Conservation (phyloP, 2,888 invertebrate species). For the Trachelus stipa region DNA sequence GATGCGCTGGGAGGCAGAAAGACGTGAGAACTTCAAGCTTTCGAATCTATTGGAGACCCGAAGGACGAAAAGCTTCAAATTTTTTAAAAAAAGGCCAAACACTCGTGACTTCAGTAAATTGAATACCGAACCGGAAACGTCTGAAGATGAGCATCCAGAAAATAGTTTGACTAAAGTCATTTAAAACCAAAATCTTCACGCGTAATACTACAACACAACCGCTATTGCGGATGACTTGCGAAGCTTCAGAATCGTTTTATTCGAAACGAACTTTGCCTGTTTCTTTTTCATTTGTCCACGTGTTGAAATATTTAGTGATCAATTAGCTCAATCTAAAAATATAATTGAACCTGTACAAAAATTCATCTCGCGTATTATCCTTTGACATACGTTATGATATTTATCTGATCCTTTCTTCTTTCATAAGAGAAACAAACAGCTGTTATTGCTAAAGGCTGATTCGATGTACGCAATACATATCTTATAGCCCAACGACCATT, state of each 20-base stretch:
- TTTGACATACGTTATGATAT: not conserved
- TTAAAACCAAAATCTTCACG: not conserved
- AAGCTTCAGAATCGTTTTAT: not conserved
- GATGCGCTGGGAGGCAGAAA: slow-evolving; percentile 55
- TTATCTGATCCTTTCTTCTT: not conserved
- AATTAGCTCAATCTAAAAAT: not conserved
- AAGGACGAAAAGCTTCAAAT: slow-evolving; percentile 69
- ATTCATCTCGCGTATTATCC: not conserved
- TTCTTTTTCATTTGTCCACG: not conserved
- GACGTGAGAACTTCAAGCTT: slow-evolving; percentile 71
- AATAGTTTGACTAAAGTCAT: slow-evolving; percentile 40
- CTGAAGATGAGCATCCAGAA: slow-evolving; percentile 60
- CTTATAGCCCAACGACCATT: not conserved
- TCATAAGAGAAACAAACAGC: not conserved
- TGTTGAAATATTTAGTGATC: not conserved
- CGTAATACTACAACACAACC: not conserved
- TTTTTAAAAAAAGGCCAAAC: slow-evolving; percentile 60
- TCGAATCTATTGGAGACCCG: slow-evolving; percentile 74
- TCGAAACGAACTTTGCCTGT: not conserved
- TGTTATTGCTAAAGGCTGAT: not conserved
- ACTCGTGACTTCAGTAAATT: slow-evolving; percentile 62
- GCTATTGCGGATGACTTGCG: not conserved
- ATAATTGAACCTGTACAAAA: not conserved
- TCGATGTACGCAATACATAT: not conserved
- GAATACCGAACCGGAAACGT: slow-evolving; percentile 62